Base-by-base conservation (phyloP, 2,888 invertebrate species). In the Drosophila leonis region DNA sequence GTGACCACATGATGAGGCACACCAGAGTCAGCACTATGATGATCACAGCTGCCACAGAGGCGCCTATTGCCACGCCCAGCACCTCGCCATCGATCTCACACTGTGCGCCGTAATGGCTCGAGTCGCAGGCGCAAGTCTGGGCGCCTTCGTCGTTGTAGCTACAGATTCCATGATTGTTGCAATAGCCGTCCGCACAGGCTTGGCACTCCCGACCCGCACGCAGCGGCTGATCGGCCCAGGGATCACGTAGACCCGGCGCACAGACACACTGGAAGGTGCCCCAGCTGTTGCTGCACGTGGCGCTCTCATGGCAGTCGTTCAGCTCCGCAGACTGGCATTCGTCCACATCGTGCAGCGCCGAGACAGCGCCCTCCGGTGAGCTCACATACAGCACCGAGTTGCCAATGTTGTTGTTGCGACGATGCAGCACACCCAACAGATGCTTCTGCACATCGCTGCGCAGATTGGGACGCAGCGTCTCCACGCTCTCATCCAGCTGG, bases 41-140 rank as follows among this genome's bases (percentile, higher is more conserved):
- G 44, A 98, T 95, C 2, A 98, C 95, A 2, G 98, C 98, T 0
- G 97, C 97, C 0, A 98, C 95, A 0, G 97, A 97, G 0, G 98
- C 98, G 18, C 98, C 98, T 61, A 98, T 96, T 0, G 98, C 97
- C 29, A 98, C 98, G 0, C 97, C 98, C 24, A 98, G 94, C 55
- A 98, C 98, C 93, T 98, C 98, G 0, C 98, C 98, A 92, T 98
- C 98, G 60, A 98, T 95, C 92, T 98, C 98, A 88, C 98, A 98
- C 77, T 96, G 96, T 0, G 95, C 95, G 0, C 98, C 98, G 92
- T 98, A 98, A 93, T 97, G 98, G 18, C 88, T 93, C 0, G 97
- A 96, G n/a, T 95, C 94, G 86, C 98, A 98, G 59, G 96, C 96
- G 91, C 77, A 93, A 74, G 87, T 75, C 72, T 93, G 93, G 10